Evolutionary conservation across 2,888 invertebrate genomes (phyloP), one percentile per base, ranked within the genome.

Genomic region (Stenichneumon culpator): DNA sequence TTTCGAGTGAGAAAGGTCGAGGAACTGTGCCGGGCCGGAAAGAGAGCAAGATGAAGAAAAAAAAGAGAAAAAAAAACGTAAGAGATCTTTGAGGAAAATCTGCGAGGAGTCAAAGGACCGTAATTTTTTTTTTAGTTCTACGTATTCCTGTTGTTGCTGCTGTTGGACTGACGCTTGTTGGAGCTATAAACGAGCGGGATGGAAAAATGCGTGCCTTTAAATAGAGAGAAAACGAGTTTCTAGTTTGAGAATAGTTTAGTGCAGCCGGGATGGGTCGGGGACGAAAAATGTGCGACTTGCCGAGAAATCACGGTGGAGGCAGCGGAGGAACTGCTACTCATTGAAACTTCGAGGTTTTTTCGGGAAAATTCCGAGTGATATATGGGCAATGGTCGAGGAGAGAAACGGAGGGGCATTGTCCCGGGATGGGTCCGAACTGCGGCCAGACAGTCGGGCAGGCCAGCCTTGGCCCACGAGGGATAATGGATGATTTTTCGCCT

Each of bases 401-500:
- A 67, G 32, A 57, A 57, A 57, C 19, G 75, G 32, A 32, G 44
- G 82, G 63, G 82, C 79, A 82, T 85, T 85, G 82, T 82, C 75
- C 82, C 65, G 44, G n/a, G 63, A 74, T 75, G 79, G 72, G 68
- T 54, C 50, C 14, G 54, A 11, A 54, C 22, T 25, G 60, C 36
- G 52, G 68, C 77, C 70, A 74, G 74, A 82, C 78, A 68, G 63
- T 63, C 74, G 36, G 74, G 22, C 84, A 72, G 81, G 72, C 77
- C 32, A 82, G 60, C 68, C 83, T 83, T 82, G 83, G 81, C 86
- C 86, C 87, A 82, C 80, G 88, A 82, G 75, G 92, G 89, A 93
- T 94, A 93, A 94, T 93, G 90, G 93, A 93, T 93, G 93, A 93
- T 93, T 94, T 93, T 93, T 94, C 92, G 92, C 92, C 89, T 92